These are phyloP conservation scores for Drosophila littoralis DNA, from an alignment of 1,140 invertebrate species.

Conservation along the genomic window DNA sequence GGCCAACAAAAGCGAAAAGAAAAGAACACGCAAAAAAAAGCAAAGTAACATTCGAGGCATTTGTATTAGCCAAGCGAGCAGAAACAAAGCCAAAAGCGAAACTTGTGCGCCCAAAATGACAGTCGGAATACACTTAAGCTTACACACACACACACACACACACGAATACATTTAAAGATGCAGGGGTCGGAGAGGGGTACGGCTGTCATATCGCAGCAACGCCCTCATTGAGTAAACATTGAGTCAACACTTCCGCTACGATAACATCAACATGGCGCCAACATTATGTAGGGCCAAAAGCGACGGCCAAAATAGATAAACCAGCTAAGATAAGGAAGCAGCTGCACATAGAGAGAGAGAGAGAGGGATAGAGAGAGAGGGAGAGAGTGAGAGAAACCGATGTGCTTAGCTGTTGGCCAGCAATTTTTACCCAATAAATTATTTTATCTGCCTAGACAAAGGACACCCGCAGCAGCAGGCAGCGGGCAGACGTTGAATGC, in stretches of 20 bases:
- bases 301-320: slow-evolving; percentile 77
- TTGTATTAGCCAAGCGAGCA: slow-evolving; percentile 62
- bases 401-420: slow-evolving; percentile 70
- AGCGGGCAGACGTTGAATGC: slow-evolving; percentile 33
- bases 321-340: slow-evolving; percentile 61
- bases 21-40: slow-evolving; percentile 28
- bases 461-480: slow-evolving; percentile 29
- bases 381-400: slow-evolving; percentile 25
- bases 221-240: slow-evolving; percentile 83
- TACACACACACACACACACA: slow-evolving; percentile 31
- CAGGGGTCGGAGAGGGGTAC: not conserved
- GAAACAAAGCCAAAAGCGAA: slow-evolving; percentile 53
- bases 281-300: slow-evolving; percentile 75
- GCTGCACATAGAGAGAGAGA: slow-evolving; percentile 4
- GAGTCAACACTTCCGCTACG: slow-evolving; percentile 79
- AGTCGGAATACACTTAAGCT: slow-evolving; percentile 45
- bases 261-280: slow-evolving; percentile 82
- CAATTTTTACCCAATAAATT: slow-evolving; percentile 82
- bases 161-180: slow-evolving; percentile 38
- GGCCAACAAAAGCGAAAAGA: slow-evolving; percentile 2
- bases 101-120: slow-evolving; percentile 53
- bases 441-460: slow-evolving; percentile 67
- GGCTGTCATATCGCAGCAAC: slow-evolving; percentile 65
- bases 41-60: slow-evolving; percentile 45
- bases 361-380: not conserved